A percentile compares a stretch with the other conserved stretches of the same genome.
phyloP scores from a whole-genome alignment of 1,140 invertebrate species.

The Coelopa frigida region DNA sequence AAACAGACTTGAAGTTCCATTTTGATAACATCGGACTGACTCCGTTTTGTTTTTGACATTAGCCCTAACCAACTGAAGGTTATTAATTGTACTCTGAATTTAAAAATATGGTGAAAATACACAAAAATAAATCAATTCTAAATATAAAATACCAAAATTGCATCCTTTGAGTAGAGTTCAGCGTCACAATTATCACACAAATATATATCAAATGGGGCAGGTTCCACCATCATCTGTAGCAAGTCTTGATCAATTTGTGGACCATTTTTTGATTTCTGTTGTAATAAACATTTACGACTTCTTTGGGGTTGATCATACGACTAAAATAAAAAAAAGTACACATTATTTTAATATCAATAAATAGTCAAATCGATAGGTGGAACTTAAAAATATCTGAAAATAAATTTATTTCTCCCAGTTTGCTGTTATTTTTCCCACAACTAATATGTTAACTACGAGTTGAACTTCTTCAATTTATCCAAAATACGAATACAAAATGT shows the following conservation, averaged over 20 bases:
- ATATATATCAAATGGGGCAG: conserved; percentile 57
- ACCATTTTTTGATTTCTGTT: conserved; percentile 39
- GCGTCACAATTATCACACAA: conserved; percentile 67
- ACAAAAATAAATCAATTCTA: conserved; percentile 8
- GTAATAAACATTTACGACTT: conserved; percentile 33
- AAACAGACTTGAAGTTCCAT: no score
- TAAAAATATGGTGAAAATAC: background rate
- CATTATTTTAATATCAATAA: no score
- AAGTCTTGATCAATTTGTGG: conserved; percentile 36
- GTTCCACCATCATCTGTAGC: conserved; percentile 48
- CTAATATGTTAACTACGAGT: no score
- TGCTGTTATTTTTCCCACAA: no score
- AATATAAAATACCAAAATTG: conserved; percentile 56
- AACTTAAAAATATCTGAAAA: background rate
- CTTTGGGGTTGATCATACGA: conserved; percentile 39
- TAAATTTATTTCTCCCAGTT: no score
- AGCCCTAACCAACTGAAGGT: no score
- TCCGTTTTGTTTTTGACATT: no score
- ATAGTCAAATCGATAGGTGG: no score
- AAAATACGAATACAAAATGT: no score
- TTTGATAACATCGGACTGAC: no score
- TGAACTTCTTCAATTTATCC: no score
- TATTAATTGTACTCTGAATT: no score
- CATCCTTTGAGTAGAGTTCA: conserved; percentile 49
- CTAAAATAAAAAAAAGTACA: conserved; percentile 20